These are phyloP conservation scores for Cheilosia variabilis DNA, from an alignment of 2,888 invertebrate species.

Conservation along the genomic window DNA sequence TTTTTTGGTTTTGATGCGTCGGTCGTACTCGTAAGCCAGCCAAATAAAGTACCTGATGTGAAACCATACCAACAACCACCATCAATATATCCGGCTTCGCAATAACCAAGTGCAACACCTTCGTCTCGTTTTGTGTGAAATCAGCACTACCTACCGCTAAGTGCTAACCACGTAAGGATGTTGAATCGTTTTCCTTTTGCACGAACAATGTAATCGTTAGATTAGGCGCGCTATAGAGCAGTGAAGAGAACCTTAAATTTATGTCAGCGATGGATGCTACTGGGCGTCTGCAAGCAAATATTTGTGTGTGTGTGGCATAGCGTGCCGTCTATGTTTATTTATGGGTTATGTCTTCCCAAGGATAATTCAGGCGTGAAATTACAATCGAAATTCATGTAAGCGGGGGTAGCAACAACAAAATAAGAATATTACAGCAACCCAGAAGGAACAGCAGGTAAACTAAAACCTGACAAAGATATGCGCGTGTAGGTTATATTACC, in stretches of 20 bases:
- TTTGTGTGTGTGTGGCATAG: conserved; percentile 5
- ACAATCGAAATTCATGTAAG: conserved; percentile 80
- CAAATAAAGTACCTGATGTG: conserved; percentile 64
- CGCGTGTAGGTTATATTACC: background rate
- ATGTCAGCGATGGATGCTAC: conserved; percentile 48
- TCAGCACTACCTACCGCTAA: conserved; percentile 19
- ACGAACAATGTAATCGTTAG: conserved; percentile 70
- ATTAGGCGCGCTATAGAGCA: conserved; percentile 55
- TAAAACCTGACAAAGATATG: conserved; percentile 24
- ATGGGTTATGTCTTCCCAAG: conserved; percentile 80
- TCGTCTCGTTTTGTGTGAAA: conserved; percentile 56
- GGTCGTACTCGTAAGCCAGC: conserved; percentile 63
- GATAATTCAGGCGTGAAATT: conserved; percentile 83
- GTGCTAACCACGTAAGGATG: conserved; percentile 4
- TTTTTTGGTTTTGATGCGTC: conserved; percentile 26
- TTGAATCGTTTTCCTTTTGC: conserved; percentile 42
- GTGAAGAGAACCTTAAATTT: conserved; percentile 60
- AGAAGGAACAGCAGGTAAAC: conserved; percentile 55
- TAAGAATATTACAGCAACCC: conserved; percentile 34
- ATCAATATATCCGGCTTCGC: conserved; percentile 7
- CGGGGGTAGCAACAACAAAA: conserved; percentile 37
- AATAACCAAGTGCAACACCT: conserved; percentile 49
- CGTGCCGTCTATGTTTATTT: conserved; percentile 68
- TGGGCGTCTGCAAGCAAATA: background rate
- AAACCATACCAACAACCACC: conserved; percentile 53